Evolutionary conservation across 2,797 vertebrate species (phyloP).

Genomic region (Leptoclinus maculatus): DNA sequence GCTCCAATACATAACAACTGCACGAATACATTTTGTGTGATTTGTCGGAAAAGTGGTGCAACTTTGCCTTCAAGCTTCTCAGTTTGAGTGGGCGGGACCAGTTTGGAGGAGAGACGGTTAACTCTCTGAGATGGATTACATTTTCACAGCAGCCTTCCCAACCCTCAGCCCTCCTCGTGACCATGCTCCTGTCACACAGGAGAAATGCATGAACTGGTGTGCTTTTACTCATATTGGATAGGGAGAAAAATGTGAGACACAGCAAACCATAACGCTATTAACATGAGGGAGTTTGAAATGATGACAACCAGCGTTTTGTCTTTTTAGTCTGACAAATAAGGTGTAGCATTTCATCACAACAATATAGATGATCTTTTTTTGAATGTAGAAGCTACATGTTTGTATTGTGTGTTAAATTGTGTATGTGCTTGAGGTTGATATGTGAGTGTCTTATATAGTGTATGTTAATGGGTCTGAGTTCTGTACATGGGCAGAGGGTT

Average conservation of each 20-base stretch:
- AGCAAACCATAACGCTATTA: constrained; percentile 30
- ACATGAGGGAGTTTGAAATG: constrained; percentile 17
- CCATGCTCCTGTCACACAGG: constrained; percentile 30
- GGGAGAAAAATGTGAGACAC: constrained; percentile 24
- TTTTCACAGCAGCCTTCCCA: constrained; percentile 14
- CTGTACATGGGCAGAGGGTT: not conserved
- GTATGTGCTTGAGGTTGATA: constrained; percentile 13
- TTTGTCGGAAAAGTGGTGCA: not conserved
- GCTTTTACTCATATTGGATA: constrained; percentile 16
- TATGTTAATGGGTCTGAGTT: not conserved
- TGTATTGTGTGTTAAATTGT: constrained; percentile 18
- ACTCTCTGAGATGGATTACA: constrained; percentile 31
- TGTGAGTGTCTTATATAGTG: constrained; percentile 21
- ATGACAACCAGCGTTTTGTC: constrained; percentile 3
- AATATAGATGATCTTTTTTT: constrained; percentile 2
- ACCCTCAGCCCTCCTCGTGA: not conserved
- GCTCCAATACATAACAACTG: not conserved
- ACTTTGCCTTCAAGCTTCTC: not conserved
- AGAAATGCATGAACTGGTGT: constrained; percentile 33
- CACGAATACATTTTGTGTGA: not conserved
- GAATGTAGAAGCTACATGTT: constrained; percentile 23
- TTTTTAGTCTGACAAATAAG: constrained; percentile 3
- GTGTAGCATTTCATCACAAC: constrained; percentile 7
- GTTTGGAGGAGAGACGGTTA: constrained; percentile 18
- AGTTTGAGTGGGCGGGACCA: not conserved